Percentiles rank a stretch among this genome's conserved stretches.
Conservation (phyloP, 2,888 invertebrate species). For the Caenorhabditis angaria region DNA sequence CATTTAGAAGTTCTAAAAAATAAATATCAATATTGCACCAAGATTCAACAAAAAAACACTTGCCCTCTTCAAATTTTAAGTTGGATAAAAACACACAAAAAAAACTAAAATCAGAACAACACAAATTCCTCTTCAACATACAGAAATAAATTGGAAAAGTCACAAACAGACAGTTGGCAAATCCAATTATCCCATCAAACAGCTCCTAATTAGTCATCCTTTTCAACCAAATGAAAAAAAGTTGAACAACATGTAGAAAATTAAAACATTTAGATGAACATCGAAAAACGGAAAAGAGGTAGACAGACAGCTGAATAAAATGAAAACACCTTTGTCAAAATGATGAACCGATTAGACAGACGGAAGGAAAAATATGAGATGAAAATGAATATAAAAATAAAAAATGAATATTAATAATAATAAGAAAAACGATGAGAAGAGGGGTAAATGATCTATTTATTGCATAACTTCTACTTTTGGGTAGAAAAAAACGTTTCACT, state of each 20-base stretch:
- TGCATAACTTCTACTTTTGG: constrained; percentile 4
- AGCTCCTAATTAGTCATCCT: constrained; percentile 3
- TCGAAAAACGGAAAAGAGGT: not conserved
- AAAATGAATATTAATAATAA: not conserved
- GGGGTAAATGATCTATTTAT: not conserved
- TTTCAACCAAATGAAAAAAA: not conserved
- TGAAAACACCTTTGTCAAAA: constrained; percentile 1
- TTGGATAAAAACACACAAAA: no score
- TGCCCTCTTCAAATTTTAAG: no score
- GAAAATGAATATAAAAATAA: not conserved
- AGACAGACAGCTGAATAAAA: not conserved
- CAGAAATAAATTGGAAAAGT: not conserved
- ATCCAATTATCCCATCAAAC: not conserved
- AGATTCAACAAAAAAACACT: no score
- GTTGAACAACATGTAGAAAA: not conserved
- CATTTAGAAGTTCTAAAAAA: no score
- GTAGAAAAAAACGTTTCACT: constrained; percentile 4
- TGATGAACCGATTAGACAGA: constrained; percentile 1
- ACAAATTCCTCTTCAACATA: no score
- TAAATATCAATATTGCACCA: no score
- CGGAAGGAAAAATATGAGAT: not conserved
- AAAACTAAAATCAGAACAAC: no score
- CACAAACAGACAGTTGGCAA: not conserved
- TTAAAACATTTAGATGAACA: no score
- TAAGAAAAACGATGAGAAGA: not conserved